Conservation (phyloP, 2,113 vertebrate species). For the Limnothrissa miodon region DNA sequence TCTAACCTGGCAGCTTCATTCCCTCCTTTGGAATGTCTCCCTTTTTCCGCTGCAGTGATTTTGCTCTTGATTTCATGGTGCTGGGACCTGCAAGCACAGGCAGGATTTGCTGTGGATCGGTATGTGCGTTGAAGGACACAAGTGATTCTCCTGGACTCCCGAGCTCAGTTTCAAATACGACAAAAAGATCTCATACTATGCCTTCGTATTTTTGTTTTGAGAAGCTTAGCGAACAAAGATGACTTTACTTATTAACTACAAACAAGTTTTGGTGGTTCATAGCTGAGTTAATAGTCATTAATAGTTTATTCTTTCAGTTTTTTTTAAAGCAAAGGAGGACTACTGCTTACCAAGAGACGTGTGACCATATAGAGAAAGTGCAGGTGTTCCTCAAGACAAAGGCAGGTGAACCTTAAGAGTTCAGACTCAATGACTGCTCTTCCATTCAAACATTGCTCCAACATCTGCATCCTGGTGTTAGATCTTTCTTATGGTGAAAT, state of each 20-base stretch:
- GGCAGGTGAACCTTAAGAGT: neutral
- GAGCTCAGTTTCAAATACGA: neutral
- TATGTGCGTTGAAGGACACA: conserved; percentile 54
- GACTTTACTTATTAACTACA: neutral
- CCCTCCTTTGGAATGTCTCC: neutral
- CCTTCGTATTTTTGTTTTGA: neutral
- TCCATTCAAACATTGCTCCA: neutral
- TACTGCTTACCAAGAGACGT: no score
- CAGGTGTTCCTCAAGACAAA: neutral
- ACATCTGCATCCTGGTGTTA: neutral
- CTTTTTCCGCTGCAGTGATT: neutral
- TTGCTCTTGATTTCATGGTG: neutral
- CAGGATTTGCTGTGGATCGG: conserved; percentile 62
- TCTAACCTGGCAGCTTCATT: neutral
- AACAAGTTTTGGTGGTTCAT: neutral
- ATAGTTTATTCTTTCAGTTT: neutral
- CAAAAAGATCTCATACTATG: neutral
- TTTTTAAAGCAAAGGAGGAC: no score
- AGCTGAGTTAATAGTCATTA: neutral
- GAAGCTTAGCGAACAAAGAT: neutral
- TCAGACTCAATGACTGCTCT: no score
- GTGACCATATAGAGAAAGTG: no score
- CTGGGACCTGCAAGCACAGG: conserved; percentile 55
- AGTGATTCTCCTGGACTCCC: neutral
- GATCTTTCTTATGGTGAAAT: neutral